phyloP scores from a whole-genome alignment of 1,140 invertebrate species.

The Zaprionus nigranus region DNA sequence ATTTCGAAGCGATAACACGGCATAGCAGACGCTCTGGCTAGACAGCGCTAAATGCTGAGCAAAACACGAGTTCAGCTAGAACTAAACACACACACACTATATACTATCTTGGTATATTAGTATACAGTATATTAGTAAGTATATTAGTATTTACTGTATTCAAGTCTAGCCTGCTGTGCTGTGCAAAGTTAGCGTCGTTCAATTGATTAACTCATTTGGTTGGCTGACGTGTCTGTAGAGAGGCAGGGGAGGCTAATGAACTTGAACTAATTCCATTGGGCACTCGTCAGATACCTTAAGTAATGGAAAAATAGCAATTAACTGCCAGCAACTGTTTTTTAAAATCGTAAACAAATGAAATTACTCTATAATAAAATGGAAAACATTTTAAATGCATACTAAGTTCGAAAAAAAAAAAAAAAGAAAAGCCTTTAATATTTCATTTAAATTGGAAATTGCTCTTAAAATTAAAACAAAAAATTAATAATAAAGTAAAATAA shows the following conservation, averaged over 20 bases:
- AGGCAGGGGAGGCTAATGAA: slow-evolving; percentile 44
- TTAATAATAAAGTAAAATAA: no score
- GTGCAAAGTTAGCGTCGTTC: slow-evolving; percentile 13
- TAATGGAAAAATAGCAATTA: background rate
- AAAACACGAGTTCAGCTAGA: slow-evolving; percentile 36
- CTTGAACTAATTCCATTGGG: slow-evolving; percentile 14
- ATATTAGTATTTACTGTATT: background rate
- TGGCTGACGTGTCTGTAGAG: slow-evolving; percentile 8
- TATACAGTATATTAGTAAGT: slow-evolving; percentile 1
- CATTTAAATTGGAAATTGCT: no score
- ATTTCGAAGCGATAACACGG: slow-evolving; percentile 49
- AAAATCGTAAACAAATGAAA: background rate
- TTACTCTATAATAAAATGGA: no score
- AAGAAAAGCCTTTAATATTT: no score
- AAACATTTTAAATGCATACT: no score
- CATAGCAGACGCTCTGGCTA: slow-evolving; percentile 56
- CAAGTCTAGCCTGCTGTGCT: slow-evolving; percentile 28
- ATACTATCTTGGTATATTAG: slow-evolving; percentile 1
- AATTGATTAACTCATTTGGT: slow-evolving; percentile 16
- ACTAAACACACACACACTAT: background rate
- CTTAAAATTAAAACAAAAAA: no score
- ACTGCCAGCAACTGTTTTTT: background rate
- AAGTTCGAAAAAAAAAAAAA: no score
- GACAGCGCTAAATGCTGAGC: slow-evolving; percentile 44
- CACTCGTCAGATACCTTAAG: background rate